Conservation (phyloP, 2,113 vertebrate genomes). For the Cryptotis parvus region DNA sequence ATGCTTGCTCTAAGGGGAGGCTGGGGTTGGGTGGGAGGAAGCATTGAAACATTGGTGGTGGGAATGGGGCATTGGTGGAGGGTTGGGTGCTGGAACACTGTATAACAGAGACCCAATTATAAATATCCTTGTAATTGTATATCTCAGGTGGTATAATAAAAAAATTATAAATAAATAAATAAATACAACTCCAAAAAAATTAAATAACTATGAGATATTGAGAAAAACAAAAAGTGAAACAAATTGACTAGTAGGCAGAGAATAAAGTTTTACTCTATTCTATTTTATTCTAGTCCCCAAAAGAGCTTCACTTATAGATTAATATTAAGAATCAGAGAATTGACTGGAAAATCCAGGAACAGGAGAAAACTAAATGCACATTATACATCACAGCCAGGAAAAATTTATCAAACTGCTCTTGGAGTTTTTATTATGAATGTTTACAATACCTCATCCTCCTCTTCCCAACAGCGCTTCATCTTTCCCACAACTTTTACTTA, state of each 20-base stretch:
- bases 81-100: too few species aligned
- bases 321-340: background rate
- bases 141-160: too few species aligned
- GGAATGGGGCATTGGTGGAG: too few species aligned
- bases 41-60: too few species aligned
- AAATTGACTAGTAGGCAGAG: background rate
- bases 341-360: background rate
- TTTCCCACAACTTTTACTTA: background rate
- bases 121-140: too few species aligned
- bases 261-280: background rate
- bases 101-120: too few species aligned
- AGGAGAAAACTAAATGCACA: background rate
- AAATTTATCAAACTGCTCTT: background rate
- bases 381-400: background rate
- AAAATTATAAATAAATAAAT: too few species aligned
- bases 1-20: too few species aligned
- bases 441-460: background rate
- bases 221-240: background rate
- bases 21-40: too few species aligned
- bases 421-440: too few species aligned
- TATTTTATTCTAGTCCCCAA: background rate
- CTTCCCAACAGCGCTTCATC: background rate
- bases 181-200: too few species aligned
- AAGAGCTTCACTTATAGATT: background rate
- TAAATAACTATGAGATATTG: background rate